Evolutionary conservation across 2,113 vertebrate genomes (phyloP).

Genomic region (Paedocypris sp.): DNA sequence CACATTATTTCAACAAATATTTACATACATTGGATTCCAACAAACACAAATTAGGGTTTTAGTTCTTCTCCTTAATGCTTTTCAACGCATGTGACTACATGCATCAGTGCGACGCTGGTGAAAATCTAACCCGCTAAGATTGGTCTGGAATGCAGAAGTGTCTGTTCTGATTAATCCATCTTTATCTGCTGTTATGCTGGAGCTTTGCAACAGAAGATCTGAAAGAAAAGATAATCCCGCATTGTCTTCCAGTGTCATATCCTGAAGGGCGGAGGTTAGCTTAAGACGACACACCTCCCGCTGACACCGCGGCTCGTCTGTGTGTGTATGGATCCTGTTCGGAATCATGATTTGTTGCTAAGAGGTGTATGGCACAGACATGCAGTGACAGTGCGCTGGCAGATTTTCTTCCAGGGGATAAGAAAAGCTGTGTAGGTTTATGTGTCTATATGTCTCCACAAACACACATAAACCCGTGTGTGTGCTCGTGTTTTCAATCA

Average conservation of each 20-base stretch:
- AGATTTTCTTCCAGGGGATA: background rate
- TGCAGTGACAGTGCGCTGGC: background rate
- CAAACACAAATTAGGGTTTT: no score
- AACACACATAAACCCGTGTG: no score
- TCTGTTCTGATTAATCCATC: background rate
- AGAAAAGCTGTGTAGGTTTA: background rate
- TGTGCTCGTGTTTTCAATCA: no score
- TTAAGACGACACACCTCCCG: conserved; percentile 4
- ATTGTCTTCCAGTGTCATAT: background rate
- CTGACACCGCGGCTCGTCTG: background rate
- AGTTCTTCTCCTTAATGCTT: no score
- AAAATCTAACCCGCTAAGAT: background rate
- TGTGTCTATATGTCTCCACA: no score
- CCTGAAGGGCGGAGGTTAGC: conserved; percentile 7
- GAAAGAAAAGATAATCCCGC: conserved; percentile 11
- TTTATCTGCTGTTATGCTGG: background rate
- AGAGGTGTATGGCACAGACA: background rate
- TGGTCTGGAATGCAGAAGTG: background rate
- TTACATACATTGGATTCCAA: no score
- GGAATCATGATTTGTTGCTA: conserved; percentile 24
- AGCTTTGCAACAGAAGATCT: background rate
- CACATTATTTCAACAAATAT: no score
- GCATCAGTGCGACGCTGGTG: no score
- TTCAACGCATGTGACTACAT: no score
- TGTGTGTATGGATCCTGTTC: conserved; percentile 11